phyloP scores from a whole-genome alignment of 2,113 vertebrate genomes.

The Ptyas mucosa region DNA sequence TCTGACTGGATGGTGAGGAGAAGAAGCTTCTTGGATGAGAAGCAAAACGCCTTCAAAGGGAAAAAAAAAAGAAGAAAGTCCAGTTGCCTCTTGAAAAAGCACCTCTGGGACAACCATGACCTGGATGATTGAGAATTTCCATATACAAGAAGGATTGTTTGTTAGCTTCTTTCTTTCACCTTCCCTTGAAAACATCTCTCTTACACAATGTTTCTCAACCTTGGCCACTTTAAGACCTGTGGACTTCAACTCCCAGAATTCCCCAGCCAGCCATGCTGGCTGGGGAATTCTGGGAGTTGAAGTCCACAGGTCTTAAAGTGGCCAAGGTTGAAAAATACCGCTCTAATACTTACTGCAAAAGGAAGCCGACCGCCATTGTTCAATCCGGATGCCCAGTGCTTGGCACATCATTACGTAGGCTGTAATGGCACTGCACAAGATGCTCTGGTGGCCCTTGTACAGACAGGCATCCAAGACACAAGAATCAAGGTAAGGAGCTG shows the following conservation, averaged over 20 bases:
- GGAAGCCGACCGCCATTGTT: constrained; percentile 57
- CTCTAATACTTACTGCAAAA: constrained; percentile 63
- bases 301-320: not conserved
- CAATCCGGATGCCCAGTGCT: constrained; percentile 48
- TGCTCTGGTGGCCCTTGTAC: constrained; percentile 52
- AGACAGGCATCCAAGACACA: constrained; percentile 64
- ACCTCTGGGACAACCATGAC: too few relatives aligned
- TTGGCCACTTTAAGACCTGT: too few relatives aligned
- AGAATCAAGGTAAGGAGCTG: constrained; percentile 49
- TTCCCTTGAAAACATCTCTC: not conserved
- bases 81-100: too few relatives aligned
- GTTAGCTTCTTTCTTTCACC: not conserved
- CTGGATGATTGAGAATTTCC: too few relatives aligned
- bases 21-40: too few relatives aligned
- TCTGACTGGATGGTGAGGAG: too few relatives aligned
- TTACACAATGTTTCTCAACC: not conserved
- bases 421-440: constrained; percentile 60
- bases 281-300: not conserved
- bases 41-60: too few relatives aligned
- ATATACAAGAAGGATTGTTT: too few relatives aligned
- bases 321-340: not conserved
- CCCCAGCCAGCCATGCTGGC: too few relatives aligned
- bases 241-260: too few relatives aligned
- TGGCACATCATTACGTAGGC: constrained; percentile 66
- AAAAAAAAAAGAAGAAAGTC: too few relatives aligned